Evolutionary conservation across 2,797 vertebrate genomes (phyloP).

Genomic region (Ctenopoma kingsleyae): DNA sequence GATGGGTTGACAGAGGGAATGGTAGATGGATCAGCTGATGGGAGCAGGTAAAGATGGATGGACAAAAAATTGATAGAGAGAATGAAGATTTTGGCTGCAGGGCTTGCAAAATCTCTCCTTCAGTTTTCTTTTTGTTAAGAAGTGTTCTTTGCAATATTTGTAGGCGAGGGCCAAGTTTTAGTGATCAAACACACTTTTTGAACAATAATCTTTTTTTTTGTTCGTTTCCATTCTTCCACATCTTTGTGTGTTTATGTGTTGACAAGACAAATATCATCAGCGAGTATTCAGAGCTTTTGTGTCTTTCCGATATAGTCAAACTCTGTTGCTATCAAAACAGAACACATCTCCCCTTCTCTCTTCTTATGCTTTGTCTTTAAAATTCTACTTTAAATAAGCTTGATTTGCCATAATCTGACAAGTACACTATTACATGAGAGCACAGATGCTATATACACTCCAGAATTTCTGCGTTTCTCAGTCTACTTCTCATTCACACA

Average conservation of each 20-base stretch:
- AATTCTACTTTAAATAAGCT: conserved; percentile 9
- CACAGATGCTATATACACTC: conserved; percentile 3
- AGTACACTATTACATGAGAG: conserved; percentile 19
- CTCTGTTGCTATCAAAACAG: conserved; percentile 1
- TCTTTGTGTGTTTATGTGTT: neutral
- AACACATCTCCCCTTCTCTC: neutral
- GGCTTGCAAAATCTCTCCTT: conserved; percentile 21
- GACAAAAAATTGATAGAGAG: conserved; percentile 28
- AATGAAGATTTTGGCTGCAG: conserved; percentile 26
- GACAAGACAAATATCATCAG: neutral
- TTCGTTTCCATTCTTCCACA: neutral
- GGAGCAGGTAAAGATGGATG: conserved; percentile 46
- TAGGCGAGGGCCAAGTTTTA: conserved; percentile 2
- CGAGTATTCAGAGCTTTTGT: neutral
- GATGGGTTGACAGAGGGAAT: conserved; percentile 52
- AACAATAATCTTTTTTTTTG: conserved; percentile 3
- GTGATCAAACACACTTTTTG: conserved; percentile 20
- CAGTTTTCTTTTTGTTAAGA: conserved; percentile 20
- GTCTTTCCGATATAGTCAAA: conserved; percentile 2
- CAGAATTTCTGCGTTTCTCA: conserved; percentile 26
- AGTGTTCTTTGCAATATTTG: conserved; percentile 36
- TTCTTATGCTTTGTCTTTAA: neutral
- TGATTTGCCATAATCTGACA: conserved; percentile 38
- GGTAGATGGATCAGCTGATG: conserved; percentile 53
- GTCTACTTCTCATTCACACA: conserved; percentile 24